Base-by-base conservation (phyloP, 2,113 vertebrate species). In the Seriola aureovittata region DNA sequence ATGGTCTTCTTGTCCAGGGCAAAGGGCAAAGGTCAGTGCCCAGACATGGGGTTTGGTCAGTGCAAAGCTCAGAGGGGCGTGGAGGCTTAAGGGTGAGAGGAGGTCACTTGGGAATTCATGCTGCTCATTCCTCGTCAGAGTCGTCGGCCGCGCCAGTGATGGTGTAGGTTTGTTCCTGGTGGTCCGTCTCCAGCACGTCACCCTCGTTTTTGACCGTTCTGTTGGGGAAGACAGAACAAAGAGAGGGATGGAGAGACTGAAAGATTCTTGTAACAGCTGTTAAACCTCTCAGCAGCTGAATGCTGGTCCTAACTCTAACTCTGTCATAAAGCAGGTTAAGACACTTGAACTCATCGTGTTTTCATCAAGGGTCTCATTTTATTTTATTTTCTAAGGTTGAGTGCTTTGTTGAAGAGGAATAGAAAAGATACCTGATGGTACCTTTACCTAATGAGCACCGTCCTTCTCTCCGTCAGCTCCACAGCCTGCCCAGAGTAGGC, bases 381-480 rank as follows among this genome's bases (percentile, higher is more conserved):
- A 11, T 48, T 65, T 11, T 70, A 64, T 52, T 34, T 67, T 52
- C 9, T 63, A 36, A 34, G 23, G 34, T 50, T 71, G 3, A 75
- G 17, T 67, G 42, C 21, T 23, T 62, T 59, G 42, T 29, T 69
- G 9, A 13, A 71, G 54, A 76, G 17, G 76, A 79, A 46, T 8
- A 23, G 36, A 78, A 72, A 42, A 57, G 25, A 88, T 84, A 77
- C 63, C 77, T 52, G n/a, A 64, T 59, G 83, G 89, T 90, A 85
- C 86, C 79, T 89, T 94, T 95, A 95, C 95, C 94, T 96, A 82
- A 96, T 95, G 16, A 95, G 90, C 57, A 95, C 93, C 11, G 94
- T 95, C 88, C 94, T 95, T 71, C 93, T 95, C 90, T 95, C 93
- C 1, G 91, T 95, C 89, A 90, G 88, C 82, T 96, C 95, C 87